A percentile compares a stretch with the other conserved stretches of the same genome.
These are phyloP conservation scores for Dryas iulia DNA, from an alignment of 1,140 invertebrate species.

Conservation along the genomic window DNA sequence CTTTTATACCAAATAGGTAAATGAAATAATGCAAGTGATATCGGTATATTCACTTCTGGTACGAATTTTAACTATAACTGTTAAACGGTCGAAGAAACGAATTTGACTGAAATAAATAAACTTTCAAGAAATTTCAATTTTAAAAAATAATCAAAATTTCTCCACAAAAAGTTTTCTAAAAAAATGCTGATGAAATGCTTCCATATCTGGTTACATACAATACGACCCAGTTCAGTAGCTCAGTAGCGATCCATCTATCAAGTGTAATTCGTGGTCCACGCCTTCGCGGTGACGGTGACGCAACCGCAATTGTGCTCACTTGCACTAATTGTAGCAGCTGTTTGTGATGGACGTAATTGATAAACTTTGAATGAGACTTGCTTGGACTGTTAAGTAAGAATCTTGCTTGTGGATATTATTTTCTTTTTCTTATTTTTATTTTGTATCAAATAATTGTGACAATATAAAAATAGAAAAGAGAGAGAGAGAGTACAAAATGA, in stretches of 20 bases:
- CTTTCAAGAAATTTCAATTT: no score
- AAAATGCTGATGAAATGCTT: background rate
- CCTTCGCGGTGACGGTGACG: constrained; percentile 47
- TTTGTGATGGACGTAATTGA: constrained; percentile 27
- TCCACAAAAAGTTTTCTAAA: no score
- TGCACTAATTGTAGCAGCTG: constrained; percentile 61
- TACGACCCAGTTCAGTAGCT: background rate
- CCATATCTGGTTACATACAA: background rate
- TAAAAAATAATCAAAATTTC: no score
- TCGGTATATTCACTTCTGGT: no score
- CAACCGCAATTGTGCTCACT: constrained; percentile 62
- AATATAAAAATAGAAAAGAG: no score
- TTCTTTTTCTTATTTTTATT: background rate
- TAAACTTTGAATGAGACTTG: constrained; percentile 4
- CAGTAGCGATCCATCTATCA: constrained; percentile 39
- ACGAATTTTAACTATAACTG: no score
- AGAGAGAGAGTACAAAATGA: no score
- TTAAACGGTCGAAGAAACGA: no score
- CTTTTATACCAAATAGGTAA: no score
- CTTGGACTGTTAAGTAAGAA: background rate
- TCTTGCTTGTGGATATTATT: background rate
- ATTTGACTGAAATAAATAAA: no score
- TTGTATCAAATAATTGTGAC: no score
- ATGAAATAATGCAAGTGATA: no score
- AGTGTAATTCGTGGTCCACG: constrained; percentile 54